Evolutionary conservation across 2,113 vertebrate species (phyloP), one percentile per base, ranked within the genome.

Genomic region (Poeciliopsis occidentalis): DNA sequence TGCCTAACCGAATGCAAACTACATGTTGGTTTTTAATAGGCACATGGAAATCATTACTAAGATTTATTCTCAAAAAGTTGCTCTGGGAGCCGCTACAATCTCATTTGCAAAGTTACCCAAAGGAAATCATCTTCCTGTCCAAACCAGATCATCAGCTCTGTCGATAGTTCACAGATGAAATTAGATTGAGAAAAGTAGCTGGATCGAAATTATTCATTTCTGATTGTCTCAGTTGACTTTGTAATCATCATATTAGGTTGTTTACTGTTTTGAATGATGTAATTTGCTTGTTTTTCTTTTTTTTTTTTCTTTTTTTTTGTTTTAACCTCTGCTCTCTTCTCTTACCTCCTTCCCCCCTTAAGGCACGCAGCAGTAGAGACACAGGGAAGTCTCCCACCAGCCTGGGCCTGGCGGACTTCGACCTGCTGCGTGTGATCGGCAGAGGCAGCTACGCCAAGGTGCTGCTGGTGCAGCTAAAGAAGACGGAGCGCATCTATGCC

Each of bases 361-460:
- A 99, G 98, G 97, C 97, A 2, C 96, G 95, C 87, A 97, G 95
- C 94, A 97, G 96, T 76, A 94, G 96, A 85, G 96, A 98, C 82
- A 96, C 96, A 8, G 97, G 97, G 71, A 99, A 97, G 92, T 95
- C 95, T 70, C 95, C 96, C 7, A 97, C 96, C 77, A 98, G 97
- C 80, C 92, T 99, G 79, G 98, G 98, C 77, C 94, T 99, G 84
- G 95, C 95, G 19, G 97, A 99, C 92, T 99, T 99, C 34, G 98
- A 99, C 85, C 92, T 99, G 83, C 95, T 99, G 12, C 91, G 98
- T 31, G 98, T 99, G 83, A 99, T 99, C 80, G 98, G 98, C 63
- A 94, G 98, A 88, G 98, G 98, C 79, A 99, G 98, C 94, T 99
- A 99, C 5, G 98, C 98, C 64, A 99, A 99, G 92, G 98, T 99